Evolutionary conservation across 2,888 invertebrate species (phyloP), one percentile per base, ranked within the genome.

Genomic region (Entomobrya multifasciata): DNA sequence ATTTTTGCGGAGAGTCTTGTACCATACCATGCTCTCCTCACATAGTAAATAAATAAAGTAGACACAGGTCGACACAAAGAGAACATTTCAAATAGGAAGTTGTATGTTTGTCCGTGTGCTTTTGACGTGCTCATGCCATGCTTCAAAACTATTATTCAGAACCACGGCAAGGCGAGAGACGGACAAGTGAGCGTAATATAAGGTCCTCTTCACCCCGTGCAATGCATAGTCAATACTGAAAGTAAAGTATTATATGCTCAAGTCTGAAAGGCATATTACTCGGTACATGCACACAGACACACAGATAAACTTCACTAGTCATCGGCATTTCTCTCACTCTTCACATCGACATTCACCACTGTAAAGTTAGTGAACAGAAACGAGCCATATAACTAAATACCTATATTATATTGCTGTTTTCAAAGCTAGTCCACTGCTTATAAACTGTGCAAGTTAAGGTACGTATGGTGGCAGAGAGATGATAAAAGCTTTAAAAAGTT

Each of bases 231-330:
- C n/a, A n/a, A n/a, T n/a, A n/a, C n/a, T n/a, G n/a, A n/a, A n/a
- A n/a, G n/a, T n/a, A n/a, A n/a, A n/a, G n/a, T n/a, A n/a, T n/a
- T n/a, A n/a, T n/a, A n/a, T n/a, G n/a, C n/a, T n/a, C n/a, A 72
- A 72, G 49, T 52, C 25, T 52, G 52, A 72, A 10, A n/a, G n/a
- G 25, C 55, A 82, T 22, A 81, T 82, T 82, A 82, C 81, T 82
- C 60, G 81, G 41, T 72, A 60, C 81, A 60, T 82, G 72, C 70
- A 72, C 72, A 82, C 81, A 72, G 72, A n/a, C 49, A 49, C n/a
- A n/a, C 72, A 82, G 70, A 82, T 82, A 74, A 82, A 82, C 72
- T 72, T 82, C 72, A 82, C 81, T 82, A 82, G 72, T 82, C 81
- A 82, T 82, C 81, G 72, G 72, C 47, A 72, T 67, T 60, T 60